Evolutionary conservation across 2,797 vertebrate species (phyloP).

Genomic region (Anniella stebbinsi): DNA sequence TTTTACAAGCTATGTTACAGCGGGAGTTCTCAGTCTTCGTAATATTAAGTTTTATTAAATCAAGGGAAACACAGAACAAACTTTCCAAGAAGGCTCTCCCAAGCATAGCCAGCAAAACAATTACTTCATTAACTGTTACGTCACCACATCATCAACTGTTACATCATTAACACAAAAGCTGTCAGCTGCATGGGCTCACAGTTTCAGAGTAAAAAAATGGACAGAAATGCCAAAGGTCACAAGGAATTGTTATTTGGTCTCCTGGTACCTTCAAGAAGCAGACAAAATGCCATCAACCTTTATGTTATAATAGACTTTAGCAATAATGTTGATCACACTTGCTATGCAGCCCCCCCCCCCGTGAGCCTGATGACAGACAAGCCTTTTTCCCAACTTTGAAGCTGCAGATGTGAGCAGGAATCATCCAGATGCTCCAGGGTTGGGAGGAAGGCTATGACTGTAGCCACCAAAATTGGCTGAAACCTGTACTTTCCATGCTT

Average conservation of each 20-base stretch:
- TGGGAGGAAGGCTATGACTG: neutral
- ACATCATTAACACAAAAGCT: neutral
- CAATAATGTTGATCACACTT: no score
- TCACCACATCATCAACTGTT: neutral
- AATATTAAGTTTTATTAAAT: neutral
- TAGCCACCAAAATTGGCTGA: neutral
- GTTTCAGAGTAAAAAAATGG: neutral
- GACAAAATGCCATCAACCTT: neutral
- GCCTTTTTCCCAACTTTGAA: neutral
- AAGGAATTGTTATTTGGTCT: neutral
- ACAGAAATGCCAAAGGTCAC: neutral
- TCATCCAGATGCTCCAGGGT: neutral
- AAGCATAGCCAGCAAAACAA: neutral
- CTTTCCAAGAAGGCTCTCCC: neutral
- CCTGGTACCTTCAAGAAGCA: neutral
- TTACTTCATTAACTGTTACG: neutral
- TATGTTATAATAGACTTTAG: no score
- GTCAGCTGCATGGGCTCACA: neutral
- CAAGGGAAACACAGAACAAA: neutral
- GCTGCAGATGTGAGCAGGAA: neutral
- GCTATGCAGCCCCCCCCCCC: neutral
- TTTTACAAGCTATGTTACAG: neutral
- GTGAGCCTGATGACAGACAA: neutral
- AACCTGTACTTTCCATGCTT: no score
- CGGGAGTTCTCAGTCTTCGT: neutral